Conservation (phyloP, 2,797 vertebrate species). For the Sebastes dallii region DNA sequence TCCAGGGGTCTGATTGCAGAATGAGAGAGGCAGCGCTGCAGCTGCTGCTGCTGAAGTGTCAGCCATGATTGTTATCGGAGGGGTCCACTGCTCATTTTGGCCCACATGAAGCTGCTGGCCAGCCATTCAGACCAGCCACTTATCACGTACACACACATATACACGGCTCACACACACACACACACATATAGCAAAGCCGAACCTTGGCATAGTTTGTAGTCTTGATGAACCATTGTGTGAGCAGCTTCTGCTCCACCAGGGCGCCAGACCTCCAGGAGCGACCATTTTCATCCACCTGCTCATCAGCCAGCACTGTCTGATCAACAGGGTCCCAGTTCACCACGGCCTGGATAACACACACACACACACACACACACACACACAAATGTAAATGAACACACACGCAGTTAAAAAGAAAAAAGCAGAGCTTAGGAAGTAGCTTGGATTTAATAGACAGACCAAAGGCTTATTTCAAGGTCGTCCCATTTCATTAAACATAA, state of each 20-base stretch:
- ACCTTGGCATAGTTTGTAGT: conserved; percentile 96
- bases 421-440: conserved; percentile 34
- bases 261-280: conserved; percentile 97
- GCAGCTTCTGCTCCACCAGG: conserved; percentile 93
- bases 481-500: conserved; percentile 54
- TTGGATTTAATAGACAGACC: conserved; percentile 30
- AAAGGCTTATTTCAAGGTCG: conserved; percentile 46
- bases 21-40: conserved; percentile 43
- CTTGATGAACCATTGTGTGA: conserved; percentile 98
- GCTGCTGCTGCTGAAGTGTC: conserved; percentile 53
- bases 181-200: background rate
- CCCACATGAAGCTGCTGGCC: conserved; percentile 5
- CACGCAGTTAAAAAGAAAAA: conserved; percentile 38
- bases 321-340: conserved; percentile 99
- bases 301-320: conserved; percentile 95
- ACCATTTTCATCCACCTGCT: conserved; percentile 95
- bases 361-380: background rate
- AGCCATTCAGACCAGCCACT: conserved; percentile 22
- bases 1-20: conserved; percentile 75
- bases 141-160: background rate
- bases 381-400: conserved; percentile 15
- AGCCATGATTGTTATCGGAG: conserved; percentile 64
- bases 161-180: background rate
- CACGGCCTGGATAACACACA: conserved; percentile 82
- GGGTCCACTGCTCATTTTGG: conserved; percentile 31